Conservation (phyloP, 2,113 vertebrate genomes). For the Megaceryle maxima region DNA sequence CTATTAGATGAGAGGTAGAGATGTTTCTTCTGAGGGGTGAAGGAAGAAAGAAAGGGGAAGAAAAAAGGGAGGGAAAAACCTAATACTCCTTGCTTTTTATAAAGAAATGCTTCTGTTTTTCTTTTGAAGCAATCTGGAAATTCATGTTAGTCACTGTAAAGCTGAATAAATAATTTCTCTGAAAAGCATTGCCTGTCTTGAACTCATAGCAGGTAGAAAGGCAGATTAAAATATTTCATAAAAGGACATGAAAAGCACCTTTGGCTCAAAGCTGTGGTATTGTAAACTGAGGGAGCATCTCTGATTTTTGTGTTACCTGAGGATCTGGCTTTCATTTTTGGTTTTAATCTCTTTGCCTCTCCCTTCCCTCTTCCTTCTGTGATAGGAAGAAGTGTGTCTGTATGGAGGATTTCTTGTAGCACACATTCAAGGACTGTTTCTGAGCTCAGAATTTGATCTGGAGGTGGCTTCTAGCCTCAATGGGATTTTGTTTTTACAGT, state of each 20-base stretch:
- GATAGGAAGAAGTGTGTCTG: background rate
- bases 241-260: background rate
- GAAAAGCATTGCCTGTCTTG: background rate
- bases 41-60: background rate
- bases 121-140: constrained; percentile 44
- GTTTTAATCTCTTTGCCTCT: background rate
- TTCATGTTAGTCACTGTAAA: constrained; percentile 53
- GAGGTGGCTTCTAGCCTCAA: background rate
- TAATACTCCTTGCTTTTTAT: background rate
- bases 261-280: background rate
- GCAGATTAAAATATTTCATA: background rate
- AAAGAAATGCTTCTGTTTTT: background rate
- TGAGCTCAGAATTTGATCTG: background rate
- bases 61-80: background rate
- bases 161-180: constrained; percentile 46
- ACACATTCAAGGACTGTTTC: background rate
- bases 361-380: background rate
- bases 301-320: constrained; percentile 24
- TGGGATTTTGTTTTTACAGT: background rate
- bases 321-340: background rate
- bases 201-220: background rate
- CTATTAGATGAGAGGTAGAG: background rate
- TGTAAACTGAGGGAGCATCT: background rate
- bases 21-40: background rate
- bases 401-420: background rate